Evolutionary conservation across 2,113 vertebrate genomes (phyloP).

Genomic region (Phoxinus phoxinus): DNA sequence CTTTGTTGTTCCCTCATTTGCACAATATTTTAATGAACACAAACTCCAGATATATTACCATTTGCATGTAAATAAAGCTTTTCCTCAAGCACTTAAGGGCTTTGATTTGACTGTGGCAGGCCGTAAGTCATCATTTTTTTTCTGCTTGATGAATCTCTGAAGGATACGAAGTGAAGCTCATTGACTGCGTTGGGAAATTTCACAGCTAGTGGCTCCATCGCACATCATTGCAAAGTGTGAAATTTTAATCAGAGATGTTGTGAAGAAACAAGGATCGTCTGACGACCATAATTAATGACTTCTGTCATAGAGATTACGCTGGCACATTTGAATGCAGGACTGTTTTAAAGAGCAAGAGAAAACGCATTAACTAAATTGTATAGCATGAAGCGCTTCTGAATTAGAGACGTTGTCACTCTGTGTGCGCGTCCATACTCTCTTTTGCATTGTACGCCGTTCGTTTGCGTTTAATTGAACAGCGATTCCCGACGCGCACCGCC

Average conservation of each 20-base stretch:
- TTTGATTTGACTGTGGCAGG: slow-evolving; percentile 84
- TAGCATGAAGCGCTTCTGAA: slow-evolving; percentile 70
- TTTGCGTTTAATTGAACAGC: slow-evolving; percentile 79
- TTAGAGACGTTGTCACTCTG: slow-evolving; percentile 74
- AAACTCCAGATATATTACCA: slow-evolving; percentile 77
- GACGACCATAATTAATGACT: slow-evolving; percentile 95
- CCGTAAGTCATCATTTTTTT: slow-evolving; percentile 76
- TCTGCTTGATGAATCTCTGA: slow-evolving; percentile 78
- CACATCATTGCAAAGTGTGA: slow-evolving; percentile 96
- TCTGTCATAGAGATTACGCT: slow-evolving; percentile 94
- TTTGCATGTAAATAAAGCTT: slow-evolving; percentile 84
- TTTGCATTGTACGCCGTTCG: slow-evolving; percentile 74
- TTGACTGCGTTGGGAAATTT: slow-evolving; percentile 86
- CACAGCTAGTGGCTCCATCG: slow-evolving; percentile 90
- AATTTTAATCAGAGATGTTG: slow-evolving; percentile 99
- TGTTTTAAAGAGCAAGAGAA: slow-evolving; percentile 84
- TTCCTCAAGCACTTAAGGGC: slow-evolving; percentile 82
- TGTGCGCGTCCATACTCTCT: slow-evolving; percentile 74
- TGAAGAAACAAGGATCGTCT: slow-evolving; percentile 92
- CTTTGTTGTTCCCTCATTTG: slow-evolving; percentile 85
- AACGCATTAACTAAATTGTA: slow-evolving; percentile 81
- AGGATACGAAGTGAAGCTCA: slow-evolving; percentile 83
- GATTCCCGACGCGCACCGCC: slow-evolving; percentile 73
- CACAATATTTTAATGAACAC: slow-evolving; percentile 85
- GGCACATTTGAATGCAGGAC: slow-evolving; percentile 84